Base-by-base conservation (phyloP, 1,140 invertebrate genomes). In the Alviniconcha marisindica region DNA sequence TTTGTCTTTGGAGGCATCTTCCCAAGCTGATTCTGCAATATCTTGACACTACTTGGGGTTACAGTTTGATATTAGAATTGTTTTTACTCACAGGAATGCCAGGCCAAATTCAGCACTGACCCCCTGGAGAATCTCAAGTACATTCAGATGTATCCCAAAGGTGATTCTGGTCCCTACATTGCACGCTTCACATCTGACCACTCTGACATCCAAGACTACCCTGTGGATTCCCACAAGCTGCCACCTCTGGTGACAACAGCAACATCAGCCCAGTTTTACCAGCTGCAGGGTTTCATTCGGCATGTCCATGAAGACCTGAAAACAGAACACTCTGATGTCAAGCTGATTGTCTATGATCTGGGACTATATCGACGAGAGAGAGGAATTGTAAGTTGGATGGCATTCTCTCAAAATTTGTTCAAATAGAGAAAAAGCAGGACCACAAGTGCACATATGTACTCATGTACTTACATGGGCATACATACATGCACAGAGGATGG, bases 231-330 rank as follows among this genome's bases (percentile, higher is more conserved):
- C 28, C 38, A 66, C 1, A 54, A 69, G 24, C 83, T 90, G n/a
- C 89, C 89, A 4, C 85, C 87, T 12, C 38, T 91, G 14, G 89
- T 91, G 15, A 91, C 89, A 21, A 89, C 87, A 14, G 85, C 88
- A 14, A 77, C 86, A 2, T 87, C 90, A 12, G 33, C 80, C 10
- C 85, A 90, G 60, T 91, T 89, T 76, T 90, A 82, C 42, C 77
- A 83, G 24, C 2, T 86, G 31, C 83, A 85, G 44, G 84, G 82
- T 31, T 71, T 85, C 5, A 31, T 85, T 0, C 31, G 74, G 31
- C 84, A 85, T 42, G 73, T 88, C 3, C 44, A 44, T 33, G 77
- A 87, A 10, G 85, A 83, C 14, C 74, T 86, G 18, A 82, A 77
- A 56, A 63, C 60, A 18, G 66, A 78, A 12, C 81, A 84, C 10